Conservation (phyloP, 2,797 vertebrate species). For the Macroramphosus scolopax region DNA sequence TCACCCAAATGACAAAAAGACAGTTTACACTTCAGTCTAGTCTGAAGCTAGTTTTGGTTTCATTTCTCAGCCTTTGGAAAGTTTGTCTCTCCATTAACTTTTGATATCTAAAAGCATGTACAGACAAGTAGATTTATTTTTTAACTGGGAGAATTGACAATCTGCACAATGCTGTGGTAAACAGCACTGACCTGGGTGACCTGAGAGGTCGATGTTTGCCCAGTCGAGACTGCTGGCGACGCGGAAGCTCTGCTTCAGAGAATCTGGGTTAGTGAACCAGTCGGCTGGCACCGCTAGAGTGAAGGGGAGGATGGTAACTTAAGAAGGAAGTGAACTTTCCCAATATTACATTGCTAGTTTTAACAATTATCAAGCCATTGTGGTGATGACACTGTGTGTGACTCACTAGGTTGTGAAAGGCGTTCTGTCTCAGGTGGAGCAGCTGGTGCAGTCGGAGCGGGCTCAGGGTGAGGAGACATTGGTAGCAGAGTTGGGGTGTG, state of each 20-base stretch:
- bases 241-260: conserved; percentile 96
- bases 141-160: no score
- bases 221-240: conserved; percentile 94
- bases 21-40: no score
- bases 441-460: background rate
- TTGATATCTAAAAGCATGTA: no score
- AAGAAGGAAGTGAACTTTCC: background rate
- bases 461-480: conserved; percentile 66
- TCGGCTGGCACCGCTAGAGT: conserved; percentile 85
- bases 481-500: conserved; percentile 80
- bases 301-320: conserved; percentile 20
- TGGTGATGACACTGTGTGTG: background rate
- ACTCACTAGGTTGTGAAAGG: conserved; percentile 70
- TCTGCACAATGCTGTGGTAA: no score
- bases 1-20: no score
- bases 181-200: conserved; percentile 91
- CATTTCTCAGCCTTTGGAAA: no score
- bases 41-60: no score
- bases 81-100: no score
- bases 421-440: conserved; percentile 44
- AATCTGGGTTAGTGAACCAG: conserved; percentile 92
- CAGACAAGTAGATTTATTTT: no score
- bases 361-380: no score
- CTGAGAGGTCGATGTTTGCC: conserved; percentile 94
- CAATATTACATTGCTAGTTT: no score